These are phyloP conservation scores for Drosophila ustulata DNA, from an alignment of 2,888 invertebrate genomes.

Conservation along the genomic window DNA sequence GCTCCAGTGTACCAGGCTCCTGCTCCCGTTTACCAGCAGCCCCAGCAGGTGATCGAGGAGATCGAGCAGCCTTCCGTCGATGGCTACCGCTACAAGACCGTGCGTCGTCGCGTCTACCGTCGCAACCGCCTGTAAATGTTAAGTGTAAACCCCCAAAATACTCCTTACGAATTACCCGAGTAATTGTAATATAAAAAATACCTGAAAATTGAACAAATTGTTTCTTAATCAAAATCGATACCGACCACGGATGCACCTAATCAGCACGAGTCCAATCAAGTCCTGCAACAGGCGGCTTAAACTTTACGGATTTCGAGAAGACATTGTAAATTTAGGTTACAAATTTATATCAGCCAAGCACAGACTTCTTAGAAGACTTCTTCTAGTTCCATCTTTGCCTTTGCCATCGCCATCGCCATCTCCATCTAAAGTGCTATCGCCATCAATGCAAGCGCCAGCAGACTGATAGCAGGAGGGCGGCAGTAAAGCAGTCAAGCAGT, in stretches of 20 bases:
- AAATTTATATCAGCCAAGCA: constrained; percentile 74
- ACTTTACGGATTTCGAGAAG: too few species aligned
- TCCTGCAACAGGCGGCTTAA: too few species aligned
- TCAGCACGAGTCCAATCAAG: too few species aligned
- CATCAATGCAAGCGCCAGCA: constrained; percentile 8
- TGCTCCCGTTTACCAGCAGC: constrained; percentile 30
- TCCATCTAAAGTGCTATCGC: constrained; percentile 13
- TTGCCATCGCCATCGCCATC: constrained; percentile 20
- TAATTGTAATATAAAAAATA: constrained; percentile 49
- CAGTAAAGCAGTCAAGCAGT: constrained; percentile 54
- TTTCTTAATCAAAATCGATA: constrained; percentile 70
- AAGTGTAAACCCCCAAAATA: constrained; percentile 38
- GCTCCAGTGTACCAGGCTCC: constrained; percentile 36
- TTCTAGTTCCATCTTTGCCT: constrained; percentile 62
- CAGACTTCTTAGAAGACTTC: constrained; percentile 33
- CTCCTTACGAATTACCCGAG: constrained; percentile 63
- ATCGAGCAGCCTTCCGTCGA: constrained; percentile 75
- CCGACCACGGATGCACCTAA: too few species aligned
- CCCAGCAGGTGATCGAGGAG: constrained; percentile 63
- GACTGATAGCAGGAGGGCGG: constrained; percentile 46
- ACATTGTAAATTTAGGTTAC: constrained; percentile 42
- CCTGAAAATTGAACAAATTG: constrained; percentile 66
- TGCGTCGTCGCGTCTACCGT: constrained; percentile 80
- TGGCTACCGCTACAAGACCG: constrained; percentile 81
- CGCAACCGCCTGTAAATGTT: constrained; percentile 63